phyloP scores from a whole-genome alignment of 1,140 invertebrate genomes.

The Halictus rubicundus region DNA sequence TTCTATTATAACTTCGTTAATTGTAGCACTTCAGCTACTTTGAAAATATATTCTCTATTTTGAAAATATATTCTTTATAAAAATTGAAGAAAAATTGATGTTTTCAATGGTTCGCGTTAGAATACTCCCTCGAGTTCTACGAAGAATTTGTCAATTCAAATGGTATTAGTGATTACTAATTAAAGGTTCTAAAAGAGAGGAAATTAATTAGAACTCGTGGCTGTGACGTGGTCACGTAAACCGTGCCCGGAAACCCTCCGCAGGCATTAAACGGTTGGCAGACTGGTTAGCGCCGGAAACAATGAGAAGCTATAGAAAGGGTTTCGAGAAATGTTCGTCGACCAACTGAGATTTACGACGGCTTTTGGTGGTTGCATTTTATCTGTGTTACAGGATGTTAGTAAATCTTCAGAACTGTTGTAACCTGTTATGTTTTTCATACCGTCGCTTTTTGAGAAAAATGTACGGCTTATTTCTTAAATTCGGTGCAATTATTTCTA shows the following conservation, averaged over 20 bases:
- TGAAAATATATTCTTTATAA: too few relatives aligned
- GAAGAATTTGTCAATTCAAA: neutral
- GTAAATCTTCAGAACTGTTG: conserved; percentile 16
- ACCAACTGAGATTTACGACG: conserved; percentile 34
- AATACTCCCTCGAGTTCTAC: neutral
- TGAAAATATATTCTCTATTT: too few relatives aligned
- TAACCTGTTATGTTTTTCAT: neutral
- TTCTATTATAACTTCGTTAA: too few relatives aligned
- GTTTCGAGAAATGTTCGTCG: conserved; percentile 47
- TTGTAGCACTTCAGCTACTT: too few relatives aligned
- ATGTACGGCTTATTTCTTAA: neutral
- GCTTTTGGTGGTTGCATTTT: conserved; percentile 21
- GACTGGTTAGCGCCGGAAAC: conserved; percentile 51
- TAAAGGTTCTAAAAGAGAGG: neutral
- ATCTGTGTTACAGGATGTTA: conserved; percentile 49
- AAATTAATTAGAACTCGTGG: neutral
- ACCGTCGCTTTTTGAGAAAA: neutral
- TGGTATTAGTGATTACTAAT: neutral
- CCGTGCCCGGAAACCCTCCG: conserved; percentile 39
- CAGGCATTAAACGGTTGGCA: conserved; percentile 47
- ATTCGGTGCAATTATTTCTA: too few relatives aligned
- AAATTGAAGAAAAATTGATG: too few relatives aligned
- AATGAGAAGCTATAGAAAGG: conserved; percentile 51
- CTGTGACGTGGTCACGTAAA: conserved; percentile 20
- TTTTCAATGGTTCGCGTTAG: too few relatives aligned